Conservation (phyloP, 37 sponge, comb jelly and placozoan genomes). For the Halichondria panicea region DNA sequence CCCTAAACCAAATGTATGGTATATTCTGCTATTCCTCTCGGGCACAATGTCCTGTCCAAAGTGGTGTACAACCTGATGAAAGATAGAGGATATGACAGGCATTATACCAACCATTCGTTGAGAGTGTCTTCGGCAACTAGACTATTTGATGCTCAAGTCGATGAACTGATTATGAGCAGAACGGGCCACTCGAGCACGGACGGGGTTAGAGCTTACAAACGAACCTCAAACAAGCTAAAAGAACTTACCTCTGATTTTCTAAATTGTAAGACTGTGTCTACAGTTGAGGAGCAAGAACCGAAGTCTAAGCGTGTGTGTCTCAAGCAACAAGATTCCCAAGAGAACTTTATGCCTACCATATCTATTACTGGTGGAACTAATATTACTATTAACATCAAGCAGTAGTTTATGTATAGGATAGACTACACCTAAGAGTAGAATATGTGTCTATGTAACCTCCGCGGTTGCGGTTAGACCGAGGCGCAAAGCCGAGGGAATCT, state of each 20-base stretch:
- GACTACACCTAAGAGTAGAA: too few species aligned
- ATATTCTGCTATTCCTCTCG: background rate
- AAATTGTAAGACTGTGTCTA: too few species aligned
- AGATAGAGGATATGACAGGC: background rate
- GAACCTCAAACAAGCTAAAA: background rate
- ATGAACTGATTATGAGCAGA: background rate
- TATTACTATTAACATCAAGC: too few species aligned
- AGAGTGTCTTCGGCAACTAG: background rate
- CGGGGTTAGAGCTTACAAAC: background rate
- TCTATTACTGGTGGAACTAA: too few species aligned
- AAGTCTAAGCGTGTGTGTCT: too few species aligned
- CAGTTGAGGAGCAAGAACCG: too few species aligned
- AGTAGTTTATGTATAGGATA: too few species aligned
- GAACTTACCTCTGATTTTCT: background rate
- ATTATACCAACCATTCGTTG: background rate
- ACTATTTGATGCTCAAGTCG: background rate
- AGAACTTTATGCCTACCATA: too few species aligned
- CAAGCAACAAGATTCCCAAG: too few species aligned
- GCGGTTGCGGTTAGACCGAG: too few species aligned
- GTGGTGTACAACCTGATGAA: background rate
- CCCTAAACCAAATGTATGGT: background rate
- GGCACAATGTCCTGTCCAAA: background rate
- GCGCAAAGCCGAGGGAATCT: too few species aligned
- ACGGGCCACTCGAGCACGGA: background rate
- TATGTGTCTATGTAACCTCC: too few species aligned